Evolutionary conservation across 2,888 invertebrate species (phyloP), one percentile per base, ranked within the genome.

Genomic region (Homarus gammarus): DNA sequence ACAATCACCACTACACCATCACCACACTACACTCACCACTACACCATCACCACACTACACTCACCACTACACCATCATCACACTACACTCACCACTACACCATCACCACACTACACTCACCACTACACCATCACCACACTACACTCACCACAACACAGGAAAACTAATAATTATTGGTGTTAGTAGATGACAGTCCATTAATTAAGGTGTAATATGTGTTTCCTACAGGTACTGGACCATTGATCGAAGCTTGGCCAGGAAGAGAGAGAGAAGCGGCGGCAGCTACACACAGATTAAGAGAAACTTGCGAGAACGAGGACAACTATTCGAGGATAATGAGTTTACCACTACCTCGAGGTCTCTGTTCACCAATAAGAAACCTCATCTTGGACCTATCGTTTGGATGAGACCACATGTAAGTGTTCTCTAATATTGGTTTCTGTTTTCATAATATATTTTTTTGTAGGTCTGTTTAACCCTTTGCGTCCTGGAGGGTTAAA

Each of bases 371-470:
- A 93, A 95, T 94, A 93, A 95, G 95, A 93, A 95, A 92, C 94
- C 95, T 27, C 93, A 95, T n/a, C 93, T 95, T 27, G 94, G 94
- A 92, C 95, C 95, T 10, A 94, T 96, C 92, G 94, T 95, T 70
- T 96, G 96, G 96, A 95, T 95, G 95, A 94, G 96, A 92, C 96
- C 96, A 22, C 95, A 96, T 93, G 96, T 96, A 93, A 95, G 96
- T 95, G 27, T 18, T 27, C 38, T 38, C 3, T 18, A 6, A 5
- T 64, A 64, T 64, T 64, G 8, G 6, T 64, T 6, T 22, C 3
- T 22, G 3, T 6, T 5, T 64, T 6, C 64, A 64, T 10, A 31
- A 22, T 22, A 40, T 44, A 44, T 44, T 38, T 44, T 38, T 44
- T 38, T 44, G 49, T n/a, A 44, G 0, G 75, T 44, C 6, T 44